A percentile compares a stretch with the other conserved stretches of the same genome.
These are phyloP conservation scores for Ophioninae sp. DNA, from an alignment of 2,888 invertebrate species.

Conservation along the genomic window DNA sequence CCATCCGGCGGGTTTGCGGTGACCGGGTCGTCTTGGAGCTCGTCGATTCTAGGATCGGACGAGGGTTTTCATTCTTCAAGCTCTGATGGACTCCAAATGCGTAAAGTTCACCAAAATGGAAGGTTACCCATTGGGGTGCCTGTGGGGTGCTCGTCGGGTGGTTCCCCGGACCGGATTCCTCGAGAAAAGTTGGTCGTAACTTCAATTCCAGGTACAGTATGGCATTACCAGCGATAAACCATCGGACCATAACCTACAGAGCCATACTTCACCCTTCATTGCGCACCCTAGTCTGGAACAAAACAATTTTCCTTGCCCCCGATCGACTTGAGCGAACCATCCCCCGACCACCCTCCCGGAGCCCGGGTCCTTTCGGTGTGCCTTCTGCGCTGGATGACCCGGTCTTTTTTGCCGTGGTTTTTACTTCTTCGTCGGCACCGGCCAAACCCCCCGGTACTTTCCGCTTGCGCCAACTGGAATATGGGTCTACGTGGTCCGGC, in stretches of 20 bases:
- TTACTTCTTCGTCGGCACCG: slow-evolving; percentile 14
- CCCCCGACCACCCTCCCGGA: neutral
- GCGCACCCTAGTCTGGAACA: slow-evolving; percentile 47
- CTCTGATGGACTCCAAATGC: neutral
- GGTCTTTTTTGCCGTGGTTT: slow-evolving; percentile 23
- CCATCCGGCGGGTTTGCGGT: neutral
- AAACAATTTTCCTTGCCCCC: slow-evolving; percentile 72
- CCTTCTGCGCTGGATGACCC: slow-evolving; percentile 34
- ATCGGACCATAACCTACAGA: slow-evolving; percentile 40
- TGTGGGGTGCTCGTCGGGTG: too few species aligned
- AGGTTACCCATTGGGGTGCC: too few species aligned
- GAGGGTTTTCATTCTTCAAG: neutral
- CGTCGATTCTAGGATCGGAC: neutral
- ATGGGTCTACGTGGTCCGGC: slow-evolving; percentile 48
- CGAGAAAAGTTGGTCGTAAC: neutral
- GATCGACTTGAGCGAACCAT: neutral
- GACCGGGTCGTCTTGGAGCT: neutral
- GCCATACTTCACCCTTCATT: slow-evolving; percentile 40
- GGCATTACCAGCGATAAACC: slow-evolving; percentile 50
- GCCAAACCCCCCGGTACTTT: neutral
- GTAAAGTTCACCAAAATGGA: too few species aligned
- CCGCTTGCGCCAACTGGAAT: slow-evolving; percentile 29
- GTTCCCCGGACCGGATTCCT: too few species aligned
- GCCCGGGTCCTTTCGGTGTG: neutral
- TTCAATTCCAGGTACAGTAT: slow-evolving; percentile 8